Evolutionary conservation across 2,797 vertebrate species (phyloP), one percentile per base, ranked within the genome.

Genomic region (Sebastes baramenuke): DNA sequence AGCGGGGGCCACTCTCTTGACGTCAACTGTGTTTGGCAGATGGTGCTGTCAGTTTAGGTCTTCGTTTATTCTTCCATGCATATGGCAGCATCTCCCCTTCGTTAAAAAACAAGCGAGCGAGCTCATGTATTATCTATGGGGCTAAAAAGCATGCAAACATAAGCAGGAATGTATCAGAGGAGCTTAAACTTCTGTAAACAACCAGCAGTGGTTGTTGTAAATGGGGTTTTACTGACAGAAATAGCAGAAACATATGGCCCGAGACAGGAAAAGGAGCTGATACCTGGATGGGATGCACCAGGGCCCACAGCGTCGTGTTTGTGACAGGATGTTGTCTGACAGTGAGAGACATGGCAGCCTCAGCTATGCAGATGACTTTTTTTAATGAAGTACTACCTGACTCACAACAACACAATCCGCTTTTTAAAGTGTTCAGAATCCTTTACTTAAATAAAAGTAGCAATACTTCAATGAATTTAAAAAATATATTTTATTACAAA

Each of bases 121-220:
- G 90, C 96, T 97, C 96, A 95, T 96, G 94, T 96, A 95, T 97
- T 96, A 97, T 97, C 97, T 95, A 96, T 96, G 95, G 95, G 93
- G 92, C 94, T 95, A 96, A 96, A 96, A 96, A 95, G 96, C 95
- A 95, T 95, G 94, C 94, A 92, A 93, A 96, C 95, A 95, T 93
- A 94, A 95, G 92, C 81, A 73, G 91, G 88, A 93, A 93, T 94
- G 90, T 95, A 95, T 94, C 95, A 95, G 90, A 97, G 94, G 94
- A 96, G 95, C 95, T 94, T 94, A 94, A 96, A 96, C 96, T 95
- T 97, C 96, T 96, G 97, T 97, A 97, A 97, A 97, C 97, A 97
- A 95, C 95, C 89, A 92, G 91, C 90, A 93, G 92, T 82, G 85
- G 89, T 91, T 95, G 94, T 95, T 96, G 96, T 95, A 96, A 95